Percentiles rank a stretch among this genome's conserved stretches.
Evolutionary conservation across 2,888 invertebrate genomes (phyloP).

Genomic region (Drosophila putrida): DNA sequence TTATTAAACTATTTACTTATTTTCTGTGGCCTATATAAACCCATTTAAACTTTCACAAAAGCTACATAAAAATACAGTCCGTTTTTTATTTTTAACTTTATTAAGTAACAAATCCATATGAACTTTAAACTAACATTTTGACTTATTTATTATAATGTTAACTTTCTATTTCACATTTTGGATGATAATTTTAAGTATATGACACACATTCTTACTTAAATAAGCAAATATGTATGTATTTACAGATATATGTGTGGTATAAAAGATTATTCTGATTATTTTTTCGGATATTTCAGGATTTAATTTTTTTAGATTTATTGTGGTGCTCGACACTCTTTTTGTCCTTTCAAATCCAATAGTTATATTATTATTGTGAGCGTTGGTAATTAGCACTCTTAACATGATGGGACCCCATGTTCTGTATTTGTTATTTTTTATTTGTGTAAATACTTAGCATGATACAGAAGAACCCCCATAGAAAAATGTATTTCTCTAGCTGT

Average conservation of each 20-base stretch:
- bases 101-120: constrained; percentile 50
- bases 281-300: constrained; percentile 1
- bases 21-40: too few relatives aligned
- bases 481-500: too few relatives aligned
- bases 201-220: constrained; percentile 18
- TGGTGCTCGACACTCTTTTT: neutral
- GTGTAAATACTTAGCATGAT: neutral
- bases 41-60: too few relatives aligned
- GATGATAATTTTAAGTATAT: constrained; percentile 56
- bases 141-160: constrained; percentile 83
- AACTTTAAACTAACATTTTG: constrained; percentile 60
- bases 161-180: constrained; percentile 85
- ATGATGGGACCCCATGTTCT: neutral
- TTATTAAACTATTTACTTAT: too few relatives aligned
- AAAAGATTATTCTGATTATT: constrained; percentile 12
- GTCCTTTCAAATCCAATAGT: neutral
- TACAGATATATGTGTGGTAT: constrained; percentile 11
- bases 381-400: neutral
- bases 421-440: neutral
- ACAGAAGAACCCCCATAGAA: constrained; percentile 1
- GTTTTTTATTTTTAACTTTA: constrained; percentile 53
- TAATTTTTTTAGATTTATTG: neutral
- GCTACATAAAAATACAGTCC: neutral
- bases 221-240: constrained; percentile 15
- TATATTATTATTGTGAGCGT: neutral